A percentile compares a stretch with the other conserved stretches of the same genome.
phyloP scores from a whole-genome alignment of 2,888 invertebrate species.

The Ophion costatus region DNA sequence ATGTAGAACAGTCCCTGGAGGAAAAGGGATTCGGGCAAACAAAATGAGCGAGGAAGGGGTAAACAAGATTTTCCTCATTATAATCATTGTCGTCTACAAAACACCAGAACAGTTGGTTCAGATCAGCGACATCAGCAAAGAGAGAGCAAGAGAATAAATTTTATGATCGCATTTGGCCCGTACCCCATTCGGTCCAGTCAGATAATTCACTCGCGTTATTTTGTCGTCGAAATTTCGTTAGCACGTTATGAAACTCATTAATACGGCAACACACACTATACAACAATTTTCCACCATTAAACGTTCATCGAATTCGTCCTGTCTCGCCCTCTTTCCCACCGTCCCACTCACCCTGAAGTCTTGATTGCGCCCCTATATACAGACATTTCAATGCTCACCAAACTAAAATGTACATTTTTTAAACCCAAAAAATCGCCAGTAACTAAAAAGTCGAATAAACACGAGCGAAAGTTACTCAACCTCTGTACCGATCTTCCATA shows the following conservation, averaged over 20 bases:
- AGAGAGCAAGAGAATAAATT: constrained; percentile 40
- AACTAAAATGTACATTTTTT: neutral
- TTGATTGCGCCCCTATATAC: constrained; percentile 65
- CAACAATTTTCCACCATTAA: constrained; percentile 66
- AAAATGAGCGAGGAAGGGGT: constrained; percentile 72
- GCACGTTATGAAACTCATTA: constrained; percentile 81
- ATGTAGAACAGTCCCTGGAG: constrained; percentile 58
- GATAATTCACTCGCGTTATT: constrained; percentile 79
- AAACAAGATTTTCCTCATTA: constrained; percentile 74
- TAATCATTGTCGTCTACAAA: constrained; percentile 77
- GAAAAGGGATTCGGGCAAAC: constrained; percentile 71
- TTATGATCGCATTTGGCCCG: constrained; percentile 62
- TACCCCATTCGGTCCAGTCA: constrained; percentile 53
- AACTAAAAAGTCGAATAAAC: too few species aligned
- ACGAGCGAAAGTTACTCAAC: too few species aligned
- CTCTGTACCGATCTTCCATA: too few species aligned
- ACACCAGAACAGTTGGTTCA: constrained; percentile 77
- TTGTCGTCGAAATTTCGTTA: constrained; percentile 80
- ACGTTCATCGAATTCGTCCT: constrained; percentile 68
- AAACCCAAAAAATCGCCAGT: neutral
- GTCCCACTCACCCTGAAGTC: constrained; percentile 58
- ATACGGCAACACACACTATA: constrained; percentile 65
- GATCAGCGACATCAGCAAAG: constrained; percentile 13
- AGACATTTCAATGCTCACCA: constrained; percentile 40
- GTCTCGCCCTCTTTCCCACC: constrained; percentile 47